phyloP scores from a whole-genome alignment of 2,797 vertebrate species.

The Danionella dracula region DNA sequence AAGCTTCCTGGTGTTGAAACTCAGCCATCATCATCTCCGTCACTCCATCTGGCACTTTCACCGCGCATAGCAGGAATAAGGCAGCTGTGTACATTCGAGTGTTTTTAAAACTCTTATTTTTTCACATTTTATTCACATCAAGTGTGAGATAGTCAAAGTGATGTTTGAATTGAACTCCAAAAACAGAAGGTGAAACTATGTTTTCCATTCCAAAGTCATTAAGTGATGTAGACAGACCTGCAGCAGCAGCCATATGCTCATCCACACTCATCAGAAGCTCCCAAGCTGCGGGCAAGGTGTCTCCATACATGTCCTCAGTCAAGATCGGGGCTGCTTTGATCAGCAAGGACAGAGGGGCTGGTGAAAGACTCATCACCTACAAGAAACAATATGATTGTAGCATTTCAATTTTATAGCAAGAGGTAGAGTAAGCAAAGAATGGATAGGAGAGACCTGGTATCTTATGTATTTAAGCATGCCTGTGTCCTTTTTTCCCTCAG shows the following conservation, averaged over 20 bases:
- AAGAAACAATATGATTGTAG: background rate
- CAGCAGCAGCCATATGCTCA: slow-evolving; percentile 96
- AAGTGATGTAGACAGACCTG: slow-evolving; percentile 67
- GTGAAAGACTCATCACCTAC: slow-evolving; percentile 95
- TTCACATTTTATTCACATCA: too few species aligned
- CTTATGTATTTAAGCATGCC: slow-evolving; percentile 98
- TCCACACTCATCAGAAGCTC: slow-evolving; percentile 94
- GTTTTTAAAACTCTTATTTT: too few species aligned
- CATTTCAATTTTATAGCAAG: background rate
- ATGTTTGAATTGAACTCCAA: too few species aligned
- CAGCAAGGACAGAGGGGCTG: slow-evolving; percentile 90
- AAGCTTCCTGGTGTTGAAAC: slow-evolving; percentile 95
- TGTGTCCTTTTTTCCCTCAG: slow-evolving; percentile 95
- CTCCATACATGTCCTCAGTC: slow-evolving; percentile 97
- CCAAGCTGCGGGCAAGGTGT: slow-evolving; percentile 96
- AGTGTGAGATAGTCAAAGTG: too few species aligned
- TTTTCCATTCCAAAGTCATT: too few species aligned
- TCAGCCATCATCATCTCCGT: slow-evolving; percentile 98
- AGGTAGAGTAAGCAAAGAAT: background rate
- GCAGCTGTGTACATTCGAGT: slow-evolving; percentile 72
- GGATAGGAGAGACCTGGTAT: slow-evolving; percentile 77
- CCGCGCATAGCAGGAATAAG: slow-evolving; percentile 97
- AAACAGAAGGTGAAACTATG: too few species aligned
- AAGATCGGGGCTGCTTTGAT: slow-evolving; percentile 94
- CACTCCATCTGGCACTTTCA: slow-evolving; percentile 93